These are phyloP conservation scores for Gobiocypris rarus DNA, from an alignment of 2,113 vertebrate genomes.

Conservation along the genomic window DNA sequence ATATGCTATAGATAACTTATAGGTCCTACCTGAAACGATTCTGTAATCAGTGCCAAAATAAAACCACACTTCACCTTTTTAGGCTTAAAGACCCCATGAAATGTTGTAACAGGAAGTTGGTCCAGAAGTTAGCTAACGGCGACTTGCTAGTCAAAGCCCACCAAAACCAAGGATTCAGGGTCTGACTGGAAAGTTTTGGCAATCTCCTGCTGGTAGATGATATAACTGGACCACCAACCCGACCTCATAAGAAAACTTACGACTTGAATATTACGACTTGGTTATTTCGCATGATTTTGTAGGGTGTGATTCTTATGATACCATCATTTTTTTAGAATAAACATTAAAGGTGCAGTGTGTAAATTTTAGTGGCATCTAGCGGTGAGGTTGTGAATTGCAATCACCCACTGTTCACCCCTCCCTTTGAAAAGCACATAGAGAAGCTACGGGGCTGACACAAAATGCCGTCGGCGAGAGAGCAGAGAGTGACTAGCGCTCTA, in stretches of 20 bases:
- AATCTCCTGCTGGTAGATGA: not conserved
- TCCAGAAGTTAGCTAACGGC: not conserved
- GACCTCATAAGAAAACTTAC: not conserved
- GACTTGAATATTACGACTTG: not conserved
- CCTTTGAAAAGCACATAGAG: too few species aligned
- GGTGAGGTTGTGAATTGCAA: too few species aligned
- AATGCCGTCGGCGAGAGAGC: too few species aligned
- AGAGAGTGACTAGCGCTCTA: too few species aligned
- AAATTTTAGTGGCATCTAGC: too few species aligned
- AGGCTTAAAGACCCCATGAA: slow-evolving; percentile 8
- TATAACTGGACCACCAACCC: not conserved
- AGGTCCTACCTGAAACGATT: not conserved
- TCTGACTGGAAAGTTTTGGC: not conserved
- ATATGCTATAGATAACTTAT: not conserved
- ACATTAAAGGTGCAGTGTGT: too few species aligned
- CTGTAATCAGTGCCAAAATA: slow-evolving; percentile 6
- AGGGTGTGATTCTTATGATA: not conserved
- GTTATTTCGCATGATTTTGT: not conserved
- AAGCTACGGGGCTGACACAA: too few species aligned
- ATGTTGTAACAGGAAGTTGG: not conserved
- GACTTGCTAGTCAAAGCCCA: not conserved
- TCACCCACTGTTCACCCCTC: too few species aligned
- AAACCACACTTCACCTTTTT: not conserved
- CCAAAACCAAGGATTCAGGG: not conserved
- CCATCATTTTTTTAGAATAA: too few species aligned